Percentiles rank a stretch among this genome's conserved stretches.
phyloP scores from a whole-genome alignment of 2,797 vertebrate genomes.

The Hypotaenidia okinawae region DNA sequence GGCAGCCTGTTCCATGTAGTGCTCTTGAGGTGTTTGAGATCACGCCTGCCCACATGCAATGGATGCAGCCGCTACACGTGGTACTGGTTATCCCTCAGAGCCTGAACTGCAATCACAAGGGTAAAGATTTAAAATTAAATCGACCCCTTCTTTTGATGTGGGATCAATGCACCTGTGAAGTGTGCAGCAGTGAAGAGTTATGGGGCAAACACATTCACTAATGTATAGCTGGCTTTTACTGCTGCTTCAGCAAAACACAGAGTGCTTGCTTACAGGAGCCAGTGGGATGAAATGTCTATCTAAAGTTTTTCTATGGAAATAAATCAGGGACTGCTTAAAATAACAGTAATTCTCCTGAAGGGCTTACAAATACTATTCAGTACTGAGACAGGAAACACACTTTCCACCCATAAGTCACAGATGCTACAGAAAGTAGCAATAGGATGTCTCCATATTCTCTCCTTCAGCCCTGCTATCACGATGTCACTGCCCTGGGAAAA shows the following conservation, averaged over 20 bases:
- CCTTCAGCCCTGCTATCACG: neutral
- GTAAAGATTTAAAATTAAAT: neutral
- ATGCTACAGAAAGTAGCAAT: neutral
- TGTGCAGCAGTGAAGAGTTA: neutral
- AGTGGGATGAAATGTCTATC: neutral
- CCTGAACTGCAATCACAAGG: neutral
- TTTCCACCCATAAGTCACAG: neutral
- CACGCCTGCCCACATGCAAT: neutral
- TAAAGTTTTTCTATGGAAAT: neutral
- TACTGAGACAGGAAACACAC: neutral
- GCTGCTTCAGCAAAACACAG: neutral
- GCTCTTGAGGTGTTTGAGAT: neutral
- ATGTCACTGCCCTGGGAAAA: neutral
- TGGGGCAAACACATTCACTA: neutral
- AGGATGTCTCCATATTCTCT: neutral
- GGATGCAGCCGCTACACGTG: neutral
- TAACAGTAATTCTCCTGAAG: neutral
- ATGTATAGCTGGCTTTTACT: neutral
- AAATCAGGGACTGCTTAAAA: neutral
- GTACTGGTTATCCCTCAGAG: neutral
- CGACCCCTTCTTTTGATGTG: neutral
- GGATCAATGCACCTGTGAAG: neutral
- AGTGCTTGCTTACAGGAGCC: neutral
- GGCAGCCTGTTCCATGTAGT: no score
- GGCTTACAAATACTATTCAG: neutral